Base-by-base conservation (phyloP, 2,888 invertebrate species). In the Oasisia sp. region DNA sequence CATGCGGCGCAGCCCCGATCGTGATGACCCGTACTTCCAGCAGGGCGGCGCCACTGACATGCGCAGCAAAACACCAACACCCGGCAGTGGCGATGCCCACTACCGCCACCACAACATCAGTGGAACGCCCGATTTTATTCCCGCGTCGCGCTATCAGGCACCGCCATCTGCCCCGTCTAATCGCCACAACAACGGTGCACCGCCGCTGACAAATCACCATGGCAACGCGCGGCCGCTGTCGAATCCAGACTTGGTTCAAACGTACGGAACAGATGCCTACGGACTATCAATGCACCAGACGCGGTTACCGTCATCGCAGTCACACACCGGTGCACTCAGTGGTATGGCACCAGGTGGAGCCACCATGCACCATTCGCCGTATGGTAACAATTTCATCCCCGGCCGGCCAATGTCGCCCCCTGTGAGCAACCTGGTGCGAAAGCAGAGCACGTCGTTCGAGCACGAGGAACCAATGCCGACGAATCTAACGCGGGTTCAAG, bases 361-460 rank as follows among this genome's bases (percentile, higher is more conserved):
- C 45, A 74, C 58, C 45, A 74, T 27, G 19, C 74, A 74, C 74
- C 74, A 74, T 74, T 27, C 74, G 19, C 74, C 74, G 19, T 74
- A 74, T 19, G 74, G 74, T 27, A 74, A 74, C 74, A 74, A 74
- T 74, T 74, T 74, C n/a, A 19, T 19, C 14, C 27, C 74, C 5
- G 32, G n/a, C 14, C 32, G 58, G 74, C 74, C 74, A 27, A 74
- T 74, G 27, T 74, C 74, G 74, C 74, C 74, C 1, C 74, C 89
- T 32, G 32, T 50, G 14, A 45, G 32, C 32, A 90, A 89, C 32
- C 89, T 90, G 74, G 91, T 92, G 7, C 92, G 92, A 3, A 93
- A 92, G 95, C 97, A 97, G 94, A 97, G 97, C 90, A 97, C 97
- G n/a, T 97, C 97, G 93, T 97, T 97, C 94, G 97, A 97, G 94